phyloP scores from a whole-genome alignment of 2,797 vertebrate species.

The Tapera naevia region DNA sequence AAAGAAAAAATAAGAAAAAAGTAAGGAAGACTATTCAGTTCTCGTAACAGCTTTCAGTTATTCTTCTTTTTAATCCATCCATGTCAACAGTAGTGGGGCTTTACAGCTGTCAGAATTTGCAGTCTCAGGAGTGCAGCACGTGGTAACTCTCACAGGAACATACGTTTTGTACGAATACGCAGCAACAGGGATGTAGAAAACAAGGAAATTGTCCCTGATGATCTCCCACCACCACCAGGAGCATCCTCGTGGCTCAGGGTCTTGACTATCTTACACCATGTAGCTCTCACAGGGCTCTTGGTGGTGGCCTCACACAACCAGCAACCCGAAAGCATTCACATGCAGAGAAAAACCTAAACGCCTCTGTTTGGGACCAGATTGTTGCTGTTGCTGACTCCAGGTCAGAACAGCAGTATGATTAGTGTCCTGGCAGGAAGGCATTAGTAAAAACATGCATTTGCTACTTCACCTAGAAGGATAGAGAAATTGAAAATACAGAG shows the following conservation, averaged over 20 bases:
- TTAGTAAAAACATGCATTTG: neutral
- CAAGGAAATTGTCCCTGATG: neutral
- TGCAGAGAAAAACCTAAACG: neutral
- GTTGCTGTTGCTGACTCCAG: neutral
- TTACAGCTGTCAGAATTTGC: conserved; percentile 20
- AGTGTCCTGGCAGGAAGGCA: neutral
- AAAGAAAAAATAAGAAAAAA: neutral
- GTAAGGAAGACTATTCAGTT: neutral
- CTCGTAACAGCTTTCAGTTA: conserved; percentile 9
- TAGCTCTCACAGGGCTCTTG: neutral
- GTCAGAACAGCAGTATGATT: neutral
- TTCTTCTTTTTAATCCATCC: conserved; percentile 44
- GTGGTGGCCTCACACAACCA: neutral
- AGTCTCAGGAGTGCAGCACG: neutral
- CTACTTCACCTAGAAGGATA: neutral
- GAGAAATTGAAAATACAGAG: neutral
- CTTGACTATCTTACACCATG: fast-evolving
- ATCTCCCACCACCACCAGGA: neutral
- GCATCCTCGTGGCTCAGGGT: neutral
- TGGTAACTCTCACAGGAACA: conserved; percentile 7
- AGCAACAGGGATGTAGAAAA: neutral
- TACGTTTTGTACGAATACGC: neutral
- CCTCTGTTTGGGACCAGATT: neutral
- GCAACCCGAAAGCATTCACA: neutral
- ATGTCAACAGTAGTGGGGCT: conserved; percentile 28